phyloP scores from a whole-genome alignment of 2,888 invertebrate genomes.

The Lymantria monacha region DNA sequence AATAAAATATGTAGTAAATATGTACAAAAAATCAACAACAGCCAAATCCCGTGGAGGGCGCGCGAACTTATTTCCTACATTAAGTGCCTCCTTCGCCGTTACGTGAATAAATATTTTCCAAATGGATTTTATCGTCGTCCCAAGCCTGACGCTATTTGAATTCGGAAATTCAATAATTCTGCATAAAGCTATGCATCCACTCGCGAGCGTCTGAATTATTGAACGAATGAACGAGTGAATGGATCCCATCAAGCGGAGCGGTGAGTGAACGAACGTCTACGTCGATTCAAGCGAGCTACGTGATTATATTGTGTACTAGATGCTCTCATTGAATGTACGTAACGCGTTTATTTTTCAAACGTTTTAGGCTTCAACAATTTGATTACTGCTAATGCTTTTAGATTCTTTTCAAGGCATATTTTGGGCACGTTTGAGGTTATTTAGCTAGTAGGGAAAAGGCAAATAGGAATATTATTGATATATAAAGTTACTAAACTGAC shows the following conservation, averaged over 20 bases:
- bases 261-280: conserved; percentile 39
- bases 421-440: not conserved
- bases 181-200: conserved; percentile 66
- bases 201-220: conserved; percentile 58
- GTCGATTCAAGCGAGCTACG: conserved; percentile 43
- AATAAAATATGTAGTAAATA: not conserved
- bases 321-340: not conserved
- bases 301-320: conserved; percentile 34
- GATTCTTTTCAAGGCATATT: not conserved
- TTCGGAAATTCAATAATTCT: conserved; percentile 68
- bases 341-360: not conserved
- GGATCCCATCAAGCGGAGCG: conserved; percentile 49
- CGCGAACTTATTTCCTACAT: not conserved
- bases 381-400: not conserved
- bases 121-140: conserved; percentile 52
- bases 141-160: conserved; percentile 46
- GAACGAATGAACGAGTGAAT: conserved; percentile 60
- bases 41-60: not conserved
- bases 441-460: not conserved
- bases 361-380: not conserved
- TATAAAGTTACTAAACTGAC: too few species aligned
- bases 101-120: conserved; percentile 50
- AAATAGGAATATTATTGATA: too few species aligned
- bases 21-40: not conserved
- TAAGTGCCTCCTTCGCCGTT: conserved; percentile 13